phyloP scores from a whole-genome alignment of 2,797 vertebrate species.

The Gila robusta region DNA sequence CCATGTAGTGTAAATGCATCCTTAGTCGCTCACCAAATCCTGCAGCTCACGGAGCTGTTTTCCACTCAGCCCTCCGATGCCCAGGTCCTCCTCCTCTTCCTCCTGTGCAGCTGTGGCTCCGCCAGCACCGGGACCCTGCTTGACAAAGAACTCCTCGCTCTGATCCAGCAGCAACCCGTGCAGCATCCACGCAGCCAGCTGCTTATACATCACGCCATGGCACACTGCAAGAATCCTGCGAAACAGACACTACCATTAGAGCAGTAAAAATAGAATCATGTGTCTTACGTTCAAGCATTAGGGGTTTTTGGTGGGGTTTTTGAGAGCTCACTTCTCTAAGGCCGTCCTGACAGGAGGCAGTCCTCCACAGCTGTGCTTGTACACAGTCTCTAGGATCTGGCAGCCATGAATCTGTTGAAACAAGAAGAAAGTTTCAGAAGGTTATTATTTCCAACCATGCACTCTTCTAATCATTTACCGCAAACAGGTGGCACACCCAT shows the following conservation, averaged over 20 bases:
- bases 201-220: conserved; percentile 98
- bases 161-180: conserved; percentile 95
- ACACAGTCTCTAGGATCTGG: conserved; percentile 94
- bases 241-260: conserved; percentile 23
- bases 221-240: conserved; percentile 93
- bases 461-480: not conserved
- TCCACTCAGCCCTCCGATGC: conserved; percentile 94
- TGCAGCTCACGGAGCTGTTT: conserved; percentile 95
- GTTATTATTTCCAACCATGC: conserved; percentile 13
- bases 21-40: conserved; percentile 87
- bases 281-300: not conserved
- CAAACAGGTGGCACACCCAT: not conserved
- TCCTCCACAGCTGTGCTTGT: conserved; percentile 96
- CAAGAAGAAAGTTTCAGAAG: conserved; percentile 48
- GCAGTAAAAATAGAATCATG: not conserved
- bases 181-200: conserved; percentile 98
- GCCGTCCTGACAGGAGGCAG: conserved; percentile 95
- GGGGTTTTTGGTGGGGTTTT: not conserved
- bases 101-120: conserved; percentile 85
- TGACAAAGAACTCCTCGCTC: conserved; percentile 96
- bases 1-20: not conserved
- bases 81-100: conserved; percentile 96
- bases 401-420: conserved; percentile 92
- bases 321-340: conserved; percentile 88
- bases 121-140: conserved; percentile 92